Percentiles rank a stretch among this genome's conserved stretches.
These are phyloP conservation scores for Drosophila athabasca DNA, from an alignment of 1,140 invertebrate species.

Conservation along the genomic window DNA sequence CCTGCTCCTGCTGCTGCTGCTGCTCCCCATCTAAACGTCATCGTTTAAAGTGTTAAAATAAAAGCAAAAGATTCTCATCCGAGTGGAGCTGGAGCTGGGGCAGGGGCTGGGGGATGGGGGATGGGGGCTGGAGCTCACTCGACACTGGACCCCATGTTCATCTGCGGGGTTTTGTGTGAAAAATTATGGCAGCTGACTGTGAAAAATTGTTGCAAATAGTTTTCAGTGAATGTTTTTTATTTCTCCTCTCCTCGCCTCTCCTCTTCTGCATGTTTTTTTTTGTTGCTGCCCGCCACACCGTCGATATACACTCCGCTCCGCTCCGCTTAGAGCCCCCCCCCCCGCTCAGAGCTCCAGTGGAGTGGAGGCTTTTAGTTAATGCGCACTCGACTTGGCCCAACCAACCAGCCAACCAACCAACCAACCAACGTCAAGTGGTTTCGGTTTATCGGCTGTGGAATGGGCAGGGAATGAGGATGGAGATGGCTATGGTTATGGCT, in stretches of 20 bases:
- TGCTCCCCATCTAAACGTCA: slow-evolving; percentile 50
- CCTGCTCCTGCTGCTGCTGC: not conserved
- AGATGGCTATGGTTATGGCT: not conserved
- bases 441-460: slow-evolving; percentile 41
- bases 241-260: slow-evolving; percentile 18
- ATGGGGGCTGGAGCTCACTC: too few species aligned
- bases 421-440: slow-evolving; percentile 48
- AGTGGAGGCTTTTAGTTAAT: slow-evolving; percentile 74
- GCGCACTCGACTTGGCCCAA: slow-evolving; percentile 44
- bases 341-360: slow-evolving; percentile 3
- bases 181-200: slow-evolving; percentile 81
- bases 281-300: slow-evolving; percentile 7
- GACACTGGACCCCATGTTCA: slow-evolving; percentile 42
- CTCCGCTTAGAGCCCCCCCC: too few species aligned
- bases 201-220: slow-evolving; percentile 82
- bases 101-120: too few species aligned
- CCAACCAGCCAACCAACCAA: slow-evolving; percentile 22
- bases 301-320: slow-evolving; percentile 36
- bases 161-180: slow-evolving; percentile 64
- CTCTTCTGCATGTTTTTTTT: not conserved
- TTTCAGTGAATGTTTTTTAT: slow-evolving; percentile 74
- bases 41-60: slow-evolving; percentile 79
- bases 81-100: too few species aligned
- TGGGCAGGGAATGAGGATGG: slow-evolving; percentile 9
- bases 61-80: slow-evolving; percentile 49